These are phyloP conservation scores for Sympetrum striolatum DNA, from an alignment of 2,888 invertebrate species.

Conservation along the genomic window DNA sequence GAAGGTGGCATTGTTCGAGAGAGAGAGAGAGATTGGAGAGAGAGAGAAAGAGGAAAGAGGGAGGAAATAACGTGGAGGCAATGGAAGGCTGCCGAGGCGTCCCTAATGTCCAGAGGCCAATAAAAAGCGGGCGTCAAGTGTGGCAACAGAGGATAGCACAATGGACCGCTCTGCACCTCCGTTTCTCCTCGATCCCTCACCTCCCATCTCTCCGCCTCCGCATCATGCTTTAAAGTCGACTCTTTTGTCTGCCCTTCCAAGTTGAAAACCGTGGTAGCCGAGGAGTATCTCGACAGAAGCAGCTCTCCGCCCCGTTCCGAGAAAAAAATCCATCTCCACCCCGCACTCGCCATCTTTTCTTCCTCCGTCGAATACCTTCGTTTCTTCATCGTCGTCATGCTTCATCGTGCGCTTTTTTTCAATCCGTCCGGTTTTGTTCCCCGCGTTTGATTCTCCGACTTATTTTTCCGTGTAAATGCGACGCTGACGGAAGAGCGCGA, in stretches of 20 bases:
- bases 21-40: not conserved
- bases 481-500: not conserved
- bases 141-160: not conserved
- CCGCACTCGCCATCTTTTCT: not conserved
- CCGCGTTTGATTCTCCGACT: not conserved
- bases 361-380: not conserved
- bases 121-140: not conserved
- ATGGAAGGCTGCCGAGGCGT: not conserved
- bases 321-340: not conserved
- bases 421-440: not conserved
- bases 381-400: not conserved
- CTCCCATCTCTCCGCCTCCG: not conserved
- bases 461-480: not conserved
- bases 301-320: not conserved
- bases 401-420: not conserved
- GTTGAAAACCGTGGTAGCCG: slow-evolving; percentile 24
- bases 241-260: slow-evolving; percentile 13
- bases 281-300: slow-evolving; percentile 15
- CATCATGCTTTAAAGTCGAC: slow-evolving; percentile 28
- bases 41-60: not conserved
- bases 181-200: not conserved
- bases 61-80: not conserved
- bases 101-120: slow-evolving; percentile 1
- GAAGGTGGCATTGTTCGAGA: not conserved
- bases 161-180: not conserved